Conservation (phyloP, 2,113 vertebrate genomes). For the Brachyhypopomus gauderio region DNA sequence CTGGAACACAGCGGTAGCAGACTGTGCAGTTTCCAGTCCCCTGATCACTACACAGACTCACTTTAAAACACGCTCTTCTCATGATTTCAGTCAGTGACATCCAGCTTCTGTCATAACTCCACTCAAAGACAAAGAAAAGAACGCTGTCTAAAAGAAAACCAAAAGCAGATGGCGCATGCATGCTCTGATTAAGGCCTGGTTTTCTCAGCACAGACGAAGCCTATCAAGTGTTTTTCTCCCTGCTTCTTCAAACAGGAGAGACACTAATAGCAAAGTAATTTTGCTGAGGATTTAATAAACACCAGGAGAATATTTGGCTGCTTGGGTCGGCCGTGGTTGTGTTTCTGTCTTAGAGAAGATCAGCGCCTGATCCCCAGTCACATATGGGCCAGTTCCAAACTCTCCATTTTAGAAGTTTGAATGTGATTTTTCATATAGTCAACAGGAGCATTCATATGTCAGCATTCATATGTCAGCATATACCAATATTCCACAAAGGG, state of each 20-base stretch:
- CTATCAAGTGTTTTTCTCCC: background rate
- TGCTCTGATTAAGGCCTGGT: background rate
- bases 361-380: too few relatives aligned
- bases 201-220: background rate
- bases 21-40: background rate
- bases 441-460: too few relatives aligned
- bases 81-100: background rate
- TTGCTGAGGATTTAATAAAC: slow-evolving; percentile 27
- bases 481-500: background rate
- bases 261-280: slow-evolving; percentile 14
- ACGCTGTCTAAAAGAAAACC: background rate
- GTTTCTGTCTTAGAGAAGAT: too few relatives aligned
- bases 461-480: too few relatives aligned
- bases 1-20: background rate
- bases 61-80: background rate
- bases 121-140: background rate
- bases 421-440: too few relatives aligned
- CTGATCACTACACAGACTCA: background rate
- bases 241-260: background rate
- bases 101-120: background rate
- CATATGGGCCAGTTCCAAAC: too few relatives aligned
- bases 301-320: background rate
- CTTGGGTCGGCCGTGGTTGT: too few relatives aligned
- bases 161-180: background rate
- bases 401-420: too few relatives aligned